Evolutionary conservation across 2,888 invertebrate species (phyloP).

Genomic region (Melieria picta): DNA sequence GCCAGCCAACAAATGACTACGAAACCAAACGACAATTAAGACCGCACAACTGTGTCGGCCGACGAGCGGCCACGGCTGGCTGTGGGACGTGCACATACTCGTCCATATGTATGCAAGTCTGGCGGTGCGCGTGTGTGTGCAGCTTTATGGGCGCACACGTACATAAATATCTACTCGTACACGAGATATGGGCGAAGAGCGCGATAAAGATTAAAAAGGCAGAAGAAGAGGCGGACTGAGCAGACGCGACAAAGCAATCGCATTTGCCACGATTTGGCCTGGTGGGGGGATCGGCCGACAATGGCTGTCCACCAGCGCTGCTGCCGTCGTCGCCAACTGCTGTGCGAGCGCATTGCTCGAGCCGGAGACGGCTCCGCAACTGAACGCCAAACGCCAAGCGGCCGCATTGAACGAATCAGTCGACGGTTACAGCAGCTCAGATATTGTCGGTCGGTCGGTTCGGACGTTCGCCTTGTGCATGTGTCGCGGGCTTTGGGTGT

Average conservation of each 20-base stretch:
- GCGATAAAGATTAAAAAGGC: slow-evolving; percentile 22
- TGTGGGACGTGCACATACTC: not conserved
- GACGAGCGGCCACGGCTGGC: too few relatives aligned
- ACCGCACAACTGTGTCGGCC: too few relatives aligned
- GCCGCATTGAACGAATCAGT: slow-evolving; percentile 38
- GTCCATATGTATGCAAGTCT: not conserved
- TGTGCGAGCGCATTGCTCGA: not conserved
- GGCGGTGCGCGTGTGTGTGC: not conserved
- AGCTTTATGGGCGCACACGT: not conserved
- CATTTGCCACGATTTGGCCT: slow-evolving; percentile 1
- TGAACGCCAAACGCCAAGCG: slow-evolving; percentile 15
- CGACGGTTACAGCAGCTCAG: slow-evolving; percentile 44
- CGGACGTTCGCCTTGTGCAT: slow-evolving; percentile 18
- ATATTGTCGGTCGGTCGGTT: slow-evolving; percentile 30
- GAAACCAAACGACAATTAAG: too few relatives aligned
- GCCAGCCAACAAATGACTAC: too few relatives aligned
- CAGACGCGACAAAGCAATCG: not conserved
- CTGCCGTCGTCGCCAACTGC: not conserved
- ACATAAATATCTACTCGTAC: not conserved
- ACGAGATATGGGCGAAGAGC: slow-evolving; percentile 1
- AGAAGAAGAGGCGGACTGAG: slow-evolving; percentile 11
- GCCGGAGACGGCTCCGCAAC: too few relatives aligned
- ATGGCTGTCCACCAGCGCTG: not conserved
- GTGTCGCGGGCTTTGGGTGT: slow-evolving; percentile 2
- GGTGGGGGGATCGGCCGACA: not conserved